Evolutionary conservation across 2,888 invertebrate genomes (phyloP).

Genomic region (Gerosis bhagava): DNA sequence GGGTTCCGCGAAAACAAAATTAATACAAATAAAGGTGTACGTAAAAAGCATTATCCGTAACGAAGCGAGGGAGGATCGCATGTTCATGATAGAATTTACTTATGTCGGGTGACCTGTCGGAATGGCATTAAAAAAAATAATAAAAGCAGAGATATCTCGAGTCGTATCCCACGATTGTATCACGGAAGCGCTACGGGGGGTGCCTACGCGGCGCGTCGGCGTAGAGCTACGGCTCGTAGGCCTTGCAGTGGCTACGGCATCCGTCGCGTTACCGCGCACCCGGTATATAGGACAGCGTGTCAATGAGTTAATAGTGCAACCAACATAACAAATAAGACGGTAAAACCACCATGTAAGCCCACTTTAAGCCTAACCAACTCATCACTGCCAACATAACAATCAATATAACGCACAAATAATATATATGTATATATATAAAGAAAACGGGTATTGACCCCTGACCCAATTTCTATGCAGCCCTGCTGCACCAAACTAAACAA

Average conservation of each 20-base stretch:
- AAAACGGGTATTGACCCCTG: conserved; percentile 63
- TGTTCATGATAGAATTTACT: too few species aligned
- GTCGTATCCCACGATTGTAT: conserved; percentile 51
- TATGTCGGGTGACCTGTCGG: too few species aligned
- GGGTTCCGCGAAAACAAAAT: too few species aligned
- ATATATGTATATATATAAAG: too few species aligned
- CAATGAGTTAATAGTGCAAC: conserved; percentile 50
- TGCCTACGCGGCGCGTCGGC: conserved; percentile 51
- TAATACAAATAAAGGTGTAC: too few species aligned
- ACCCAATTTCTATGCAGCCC: conserved; percentile 68
- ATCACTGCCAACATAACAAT: conserved; percentile 50
- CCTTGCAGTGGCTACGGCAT: conserved; percentile 70
- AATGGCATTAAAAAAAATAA: too few species aligned
- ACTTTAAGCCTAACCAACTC: conserved; percentile 46
- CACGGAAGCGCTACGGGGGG: conserved; percentile 59
- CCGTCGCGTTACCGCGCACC: conserved; percentile 54
- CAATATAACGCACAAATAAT: conserved; percentile 47
- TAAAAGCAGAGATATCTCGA: conserved; percentile 40
- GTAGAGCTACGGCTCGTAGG: conserved; percentile 74
- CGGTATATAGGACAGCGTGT: conserved; percentile 65
- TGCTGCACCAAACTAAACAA: conserved; percentile 53
- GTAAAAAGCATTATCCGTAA: too few species aligned
- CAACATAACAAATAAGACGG: conserved; percentile 48
- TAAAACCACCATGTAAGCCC: conserved; percentile 37
- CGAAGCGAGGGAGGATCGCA: too few species aligned